These are phyloP conservation scores for Dimorphilus gyrociliatus DNA, from an alignment of 2,888 invertebrate genomes.

Conservation along the genomic window DNA sequence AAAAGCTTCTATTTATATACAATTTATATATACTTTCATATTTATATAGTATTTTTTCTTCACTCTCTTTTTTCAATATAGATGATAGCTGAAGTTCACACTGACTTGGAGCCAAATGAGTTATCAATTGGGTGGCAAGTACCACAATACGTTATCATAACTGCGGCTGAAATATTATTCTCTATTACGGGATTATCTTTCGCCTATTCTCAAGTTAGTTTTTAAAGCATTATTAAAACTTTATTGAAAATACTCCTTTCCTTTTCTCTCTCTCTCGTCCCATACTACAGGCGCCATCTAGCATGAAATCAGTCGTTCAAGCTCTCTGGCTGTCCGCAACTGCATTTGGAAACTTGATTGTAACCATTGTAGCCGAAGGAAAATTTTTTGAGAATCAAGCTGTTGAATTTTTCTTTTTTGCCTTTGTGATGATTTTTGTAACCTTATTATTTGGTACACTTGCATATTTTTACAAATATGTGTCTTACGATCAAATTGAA, in stretches of 20 bases:
- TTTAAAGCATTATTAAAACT: background rate
- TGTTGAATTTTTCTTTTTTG: conserved; percentile 70
- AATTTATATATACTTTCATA: no score
- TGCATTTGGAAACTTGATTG: conserved; percentile 80
- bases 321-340: conserved; percentile 82
- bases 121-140: conserved; percentile 68
- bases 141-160: conserved; percentile 81
- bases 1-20: no score
- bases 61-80: no score
- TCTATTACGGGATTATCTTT: conserved; percentile 88
- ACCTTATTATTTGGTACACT: conserved; percentile 64
- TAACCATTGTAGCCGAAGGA: conserved; percentile 67
- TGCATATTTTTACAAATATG: conserved; percentile 54
- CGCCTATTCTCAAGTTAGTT: conserved; percentile 65
- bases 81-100: conserved; percentile 9
- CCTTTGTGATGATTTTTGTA: conserved; percentile 63
- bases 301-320: conserved; percentile 84
- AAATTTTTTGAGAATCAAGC: conserved; percentile 59
- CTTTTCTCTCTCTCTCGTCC: background rate
- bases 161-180: conserved; percentile 84
- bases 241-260: background rate
- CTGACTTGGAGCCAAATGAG: conserved; percentile 51
- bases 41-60: no score
- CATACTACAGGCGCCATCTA: conserved; percentile 51
- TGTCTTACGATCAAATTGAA: conserved; percentile 6